These are phyloP conservation scores for rat (Rattus norvegicus) DNA, from an alignment of 2,113 vertebrate species.

Conservation along the genomic window DNA sequence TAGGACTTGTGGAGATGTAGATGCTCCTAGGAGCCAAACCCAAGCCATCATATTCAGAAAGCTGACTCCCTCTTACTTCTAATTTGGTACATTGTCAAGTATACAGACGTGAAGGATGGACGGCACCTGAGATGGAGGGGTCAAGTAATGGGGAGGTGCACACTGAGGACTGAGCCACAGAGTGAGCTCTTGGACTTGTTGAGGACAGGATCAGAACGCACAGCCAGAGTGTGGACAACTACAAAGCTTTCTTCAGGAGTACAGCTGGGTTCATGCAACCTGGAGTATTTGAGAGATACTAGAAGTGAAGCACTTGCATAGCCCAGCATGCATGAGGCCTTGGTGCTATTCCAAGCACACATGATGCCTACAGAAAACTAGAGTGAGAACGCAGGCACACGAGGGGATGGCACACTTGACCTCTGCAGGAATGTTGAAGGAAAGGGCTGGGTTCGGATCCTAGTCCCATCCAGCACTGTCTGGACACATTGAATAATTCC, in stretches of 20 bases:
- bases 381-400: not conserved
- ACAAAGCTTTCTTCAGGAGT: not conserved
- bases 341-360: not conserved
- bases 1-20: not conserved
- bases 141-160: not conserved
- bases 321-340: not conserved
- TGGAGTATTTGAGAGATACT: not conserved
- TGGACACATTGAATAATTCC: not conserved
- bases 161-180: not conserved
- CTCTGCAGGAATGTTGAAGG: not conserved
- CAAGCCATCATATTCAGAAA: not conserved
- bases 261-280: not conserved
- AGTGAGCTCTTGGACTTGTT: not conserved
- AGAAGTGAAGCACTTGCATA: not conserved
- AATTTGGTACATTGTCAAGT: not conserved
- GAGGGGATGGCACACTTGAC: not conserved
- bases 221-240: not conserved
- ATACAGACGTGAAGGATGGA: not conserved
- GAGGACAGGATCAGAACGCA: not conserved
- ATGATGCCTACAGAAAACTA: not conserved
- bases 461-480: not conserved
- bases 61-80: not conserved
- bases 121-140: fast-evolving
- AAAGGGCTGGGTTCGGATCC: not conserved
- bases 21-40: not conserved